Evolutionary conservation across 2,797 vertebrate species (phyloP).

Genomic region (Buceros bicornis): DNA sequence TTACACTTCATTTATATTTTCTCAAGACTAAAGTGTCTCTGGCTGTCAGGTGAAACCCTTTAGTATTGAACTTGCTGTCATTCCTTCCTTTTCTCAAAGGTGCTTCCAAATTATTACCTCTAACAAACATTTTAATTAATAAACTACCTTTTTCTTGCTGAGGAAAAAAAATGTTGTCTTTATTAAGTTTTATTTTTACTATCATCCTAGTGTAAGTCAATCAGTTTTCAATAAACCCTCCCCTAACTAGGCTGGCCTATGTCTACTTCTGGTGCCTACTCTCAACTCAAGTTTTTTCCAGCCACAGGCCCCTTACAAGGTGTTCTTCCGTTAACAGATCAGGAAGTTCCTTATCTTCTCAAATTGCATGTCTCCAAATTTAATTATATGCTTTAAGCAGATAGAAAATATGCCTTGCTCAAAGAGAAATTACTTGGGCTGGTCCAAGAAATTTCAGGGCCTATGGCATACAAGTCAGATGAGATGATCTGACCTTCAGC

Average conservation of each 20-base stretch:
- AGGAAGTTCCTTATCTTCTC: slow-evolving; percentile 54
- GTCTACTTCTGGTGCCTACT: neutral
- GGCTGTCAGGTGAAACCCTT: neutral
- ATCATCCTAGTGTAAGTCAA: neutral
- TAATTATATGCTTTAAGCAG: slow-evolving; percentile 25
- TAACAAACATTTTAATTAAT: neutral
- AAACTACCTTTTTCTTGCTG: neutral
- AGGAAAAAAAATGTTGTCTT: neutral
- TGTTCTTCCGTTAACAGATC: slow-evolving; percentile 1
- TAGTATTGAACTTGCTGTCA: neutral
- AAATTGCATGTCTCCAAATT: slow-evolving; percentile 10
- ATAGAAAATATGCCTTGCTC: slow-evolving; percentile 23
- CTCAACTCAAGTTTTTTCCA: neutral
- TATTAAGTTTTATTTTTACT: neutral
- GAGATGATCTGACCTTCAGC: neutral
- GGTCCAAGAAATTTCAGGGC: slow-evolving; percentile 25
- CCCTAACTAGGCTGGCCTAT: neutral
- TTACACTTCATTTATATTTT: neutral
- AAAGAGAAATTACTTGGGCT: slow-evolving; percentile 37
- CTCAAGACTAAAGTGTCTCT: neutral
- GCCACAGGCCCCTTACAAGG: neutral
- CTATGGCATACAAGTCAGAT: neutral
- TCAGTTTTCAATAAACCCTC: neutral
- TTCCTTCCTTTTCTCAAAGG: neutral
- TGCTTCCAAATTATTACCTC: neutral